Conservation (phyloP, 2,113 vertebrate genomes). For the Brachyistius frenatus region DNA sequence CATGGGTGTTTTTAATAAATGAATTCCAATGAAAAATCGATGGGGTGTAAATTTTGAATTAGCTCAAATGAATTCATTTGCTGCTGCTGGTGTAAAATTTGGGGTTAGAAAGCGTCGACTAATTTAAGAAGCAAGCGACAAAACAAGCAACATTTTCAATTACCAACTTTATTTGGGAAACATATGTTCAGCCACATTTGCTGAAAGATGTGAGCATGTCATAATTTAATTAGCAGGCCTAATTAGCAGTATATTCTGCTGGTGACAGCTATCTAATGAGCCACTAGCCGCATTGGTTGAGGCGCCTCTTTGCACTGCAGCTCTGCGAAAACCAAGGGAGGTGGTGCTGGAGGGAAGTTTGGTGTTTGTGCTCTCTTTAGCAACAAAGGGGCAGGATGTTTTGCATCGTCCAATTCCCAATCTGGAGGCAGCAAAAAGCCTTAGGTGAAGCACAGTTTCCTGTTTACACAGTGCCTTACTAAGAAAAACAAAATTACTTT, state of each 20-base stretch:
- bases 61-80: conserved; percentile 47
- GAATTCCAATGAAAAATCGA: conserved; percentile 25
- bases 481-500: no score
- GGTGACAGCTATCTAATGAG: conserved; percentile 16
- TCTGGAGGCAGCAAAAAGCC: conserved; percentile 48
- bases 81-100: conserved; percentile 16
- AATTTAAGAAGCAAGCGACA: conserved; percentile 28
- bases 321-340: conserved; percentile 13
- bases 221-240: conserved; percentile 44
- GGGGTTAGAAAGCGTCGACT: neutral
- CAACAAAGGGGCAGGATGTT: conserved; percentile 44
- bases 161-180: conserved; percentile 23
- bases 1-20: neutral
- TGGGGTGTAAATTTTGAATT: conserved; percentile 15
- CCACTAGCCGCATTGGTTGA: conserved; percentile 2
- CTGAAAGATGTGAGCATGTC: conserved; percentile 31
- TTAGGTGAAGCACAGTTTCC: conserved; percentile 14
- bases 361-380: conserved; percentile 33
- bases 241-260: conserved; percentile 34
- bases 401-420: conserved; percentile 38
- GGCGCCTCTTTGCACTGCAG: neutral
- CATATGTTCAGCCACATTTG: conserved; percentile 43
- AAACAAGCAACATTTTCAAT: conserved; percentile 47
- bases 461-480: conserved; percentile 33
- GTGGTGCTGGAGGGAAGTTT: conserved; percentile 35